Base-by-base conservation (phyloP, 2,888 invertebrate species). In the Mesorhabditis sp. region DNA sequence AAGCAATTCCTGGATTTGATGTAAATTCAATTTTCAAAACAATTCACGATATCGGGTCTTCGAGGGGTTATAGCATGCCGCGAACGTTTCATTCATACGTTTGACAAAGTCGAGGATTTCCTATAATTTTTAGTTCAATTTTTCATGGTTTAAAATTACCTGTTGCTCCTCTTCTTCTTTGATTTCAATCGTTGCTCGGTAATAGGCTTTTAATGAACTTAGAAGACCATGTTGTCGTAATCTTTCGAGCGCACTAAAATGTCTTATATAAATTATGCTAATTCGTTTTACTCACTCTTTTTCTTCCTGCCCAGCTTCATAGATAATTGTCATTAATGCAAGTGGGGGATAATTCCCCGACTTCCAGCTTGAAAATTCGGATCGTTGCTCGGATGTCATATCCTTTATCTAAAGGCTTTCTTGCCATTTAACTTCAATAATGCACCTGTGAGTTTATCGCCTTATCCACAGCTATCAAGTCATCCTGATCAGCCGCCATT, bases 181-280 rank as follows among this genome's bases (percentile, higher is more conserved):
- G n/a, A 72, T 70, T 50, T 78, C 78, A 7, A 78, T 78, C 0
- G 74, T 72, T 4, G 76, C 76, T 43, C 75, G 69, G 65, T 78
- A 78, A 50, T 76, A 78, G 63, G 76, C 74, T 28, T 74, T 74
- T 13, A 78, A 50, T 28, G 75, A 75, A 45, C 70, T 70, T 13
- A 78, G 28, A 5, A 75, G 75, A 58, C 75, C 76, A 62, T 75
- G 72, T 62, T 76, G 70, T 3, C 78, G 74, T 4, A 78, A 71
- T 43, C 78, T 65, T 63, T 78, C 74, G n/a, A 78, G 72, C 4
- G 75, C 73, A 64, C 77, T 77, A 45, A 64, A 74, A 66, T 42
- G n/a, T n/a, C n/a, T 28, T 28, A 28, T 28, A 2, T 2, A 28
- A 28, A 28, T 28, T 28, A 28, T 1, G 1, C 1, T 1, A 28